phyloP scores from a whole-genome alignment of 64 coral and sea anemone genomes.

The Exaiptasia diaphana region DNA sequence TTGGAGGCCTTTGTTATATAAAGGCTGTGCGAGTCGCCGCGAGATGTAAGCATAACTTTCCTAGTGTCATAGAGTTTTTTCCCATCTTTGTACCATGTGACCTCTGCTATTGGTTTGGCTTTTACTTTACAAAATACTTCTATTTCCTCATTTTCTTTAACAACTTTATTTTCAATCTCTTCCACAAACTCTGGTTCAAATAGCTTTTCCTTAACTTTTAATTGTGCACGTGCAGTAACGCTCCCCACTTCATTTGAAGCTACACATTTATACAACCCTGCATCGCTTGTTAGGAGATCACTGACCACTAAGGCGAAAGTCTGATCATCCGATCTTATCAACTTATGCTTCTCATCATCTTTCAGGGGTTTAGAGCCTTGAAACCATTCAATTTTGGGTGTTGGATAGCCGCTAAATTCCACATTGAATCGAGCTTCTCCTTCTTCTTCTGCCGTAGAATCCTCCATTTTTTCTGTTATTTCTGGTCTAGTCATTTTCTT shows the following conservation, averaged over 20 bases:
- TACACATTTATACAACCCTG: constrained; percentile 69
- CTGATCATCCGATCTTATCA: constrained; percentile 31
- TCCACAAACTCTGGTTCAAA: constrained; percentile 61
- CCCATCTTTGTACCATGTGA: constrained; percentile 81
- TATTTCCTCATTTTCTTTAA: constrained; percentile 55
- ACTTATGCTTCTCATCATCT: constrained; percentile 8
- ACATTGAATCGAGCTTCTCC: constrained; percentile 60
- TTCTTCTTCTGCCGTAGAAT: constrained; percentile 53
- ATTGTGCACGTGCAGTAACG: constrained; percentile 49
- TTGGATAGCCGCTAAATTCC: constrained; percentile 51
- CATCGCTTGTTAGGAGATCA: constrained; percentile 46
- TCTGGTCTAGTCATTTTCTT: constrained; percentile 53
- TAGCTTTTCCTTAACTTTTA: constrained; percentile 59
- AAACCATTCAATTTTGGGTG: constrained; percentile 67
- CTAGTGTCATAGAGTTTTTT: constrained; percentile 51
- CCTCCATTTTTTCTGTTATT: constrained; percentile 64
- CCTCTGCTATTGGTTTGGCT: constrained; percentile 75
- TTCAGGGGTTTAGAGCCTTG: constrained; percentile 61
- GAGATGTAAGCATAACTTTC: constrained; percentile 45
- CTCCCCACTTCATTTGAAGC: constrained; percentile 68
- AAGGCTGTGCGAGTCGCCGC: constrained; percentile 46
- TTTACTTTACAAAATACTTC: constrained; percentile 43
- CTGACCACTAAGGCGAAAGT: constrained; percentile 28
- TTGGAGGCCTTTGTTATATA: constrained; percentile 39
- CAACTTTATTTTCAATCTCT: constrained; percentile 16